Conservation (phyloP, 2,888 invertebrate species). For the Chrysopilus asiliformis region DNA sequence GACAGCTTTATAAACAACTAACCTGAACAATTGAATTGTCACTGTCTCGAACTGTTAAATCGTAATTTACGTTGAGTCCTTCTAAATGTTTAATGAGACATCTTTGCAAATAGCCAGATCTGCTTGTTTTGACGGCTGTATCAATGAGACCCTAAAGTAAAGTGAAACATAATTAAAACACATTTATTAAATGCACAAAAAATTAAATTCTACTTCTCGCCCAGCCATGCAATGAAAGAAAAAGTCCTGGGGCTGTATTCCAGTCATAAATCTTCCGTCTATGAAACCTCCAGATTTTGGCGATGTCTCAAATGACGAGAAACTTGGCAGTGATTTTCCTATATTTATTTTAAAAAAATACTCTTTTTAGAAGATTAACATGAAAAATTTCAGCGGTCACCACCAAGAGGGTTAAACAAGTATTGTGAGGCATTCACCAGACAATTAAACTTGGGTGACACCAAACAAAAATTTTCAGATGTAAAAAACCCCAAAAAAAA, state of each 20-base stretch:
- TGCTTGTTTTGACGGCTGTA: constrained; percentile 98
- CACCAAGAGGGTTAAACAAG: too few species aligned
- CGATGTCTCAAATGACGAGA: constrained; percentile 70
- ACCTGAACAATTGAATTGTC: constrained; percentile 86
- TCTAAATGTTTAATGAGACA: constrained; percentile 97
- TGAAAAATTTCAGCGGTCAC: not conserved
- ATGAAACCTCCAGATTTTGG: constrained; percentile 95
- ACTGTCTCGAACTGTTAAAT: constrained; percentile 88
- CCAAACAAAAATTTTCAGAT: too few species aligned
- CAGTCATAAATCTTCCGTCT: constrained; percentile 92
- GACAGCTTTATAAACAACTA: too few species aligned
- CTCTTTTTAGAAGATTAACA: not conserved
- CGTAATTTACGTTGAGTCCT: constrained; percentile 84
- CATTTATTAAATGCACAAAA: constrained; percentile 9
- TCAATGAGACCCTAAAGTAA: constrained; percentile 75
- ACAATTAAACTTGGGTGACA: too few species aligned
- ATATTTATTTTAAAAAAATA: not conserved
- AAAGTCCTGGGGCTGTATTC: constrained; percentile 95
- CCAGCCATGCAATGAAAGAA: constrained; percentile 99
- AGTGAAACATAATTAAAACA: constrained; percentile 5
- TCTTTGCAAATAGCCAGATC: constrained; percentile 93
- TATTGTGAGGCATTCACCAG: too few species aligned
- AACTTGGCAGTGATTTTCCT: constrained; percentile 85
- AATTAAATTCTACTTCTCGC: constrained; percentile 54
- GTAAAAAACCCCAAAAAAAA: too few species aligned